These are phyloP conservation scores for Venusia cambrica DNA, from an alignment of 2,888 invertebrate genomes.

Conservation along the genomic window DNA sequence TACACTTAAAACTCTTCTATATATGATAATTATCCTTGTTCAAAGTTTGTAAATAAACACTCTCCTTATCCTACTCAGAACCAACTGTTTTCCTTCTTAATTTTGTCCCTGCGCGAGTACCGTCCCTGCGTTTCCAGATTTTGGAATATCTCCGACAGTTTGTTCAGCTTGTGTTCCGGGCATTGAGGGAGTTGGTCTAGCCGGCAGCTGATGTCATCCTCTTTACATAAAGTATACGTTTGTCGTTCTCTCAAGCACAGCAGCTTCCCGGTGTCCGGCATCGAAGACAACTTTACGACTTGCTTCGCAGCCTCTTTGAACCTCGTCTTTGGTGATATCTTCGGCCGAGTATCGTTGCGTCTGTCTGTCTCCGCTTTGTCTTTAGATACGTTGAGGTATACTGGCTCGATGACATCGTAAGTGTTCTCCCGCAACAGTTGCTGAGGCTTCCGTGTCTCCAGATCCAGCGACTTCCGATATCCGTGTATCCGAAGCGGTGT, in stretches of 20 bases:
- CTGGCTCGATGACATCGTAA: conserved; percentile 69
- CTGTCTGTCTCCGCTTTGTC: conserved; percentile 33
- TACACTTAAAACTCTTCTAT: conserved; percentile 47
- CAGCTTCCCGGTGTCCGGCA: conserved; percentile 68
- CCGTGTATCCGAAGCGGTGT: conserved; percentile 63
- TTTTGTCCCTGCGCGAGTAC: conserved; percentile 58
- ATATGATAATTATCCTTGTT: conserved; percentile 34
- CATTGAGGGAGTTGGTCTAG: conserved; percentile 55
- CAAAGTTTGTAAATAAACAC: conserved; percentile 38
- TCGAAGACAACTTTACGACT: conserved; percentile 60
- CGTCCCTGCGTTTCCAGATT: conserved; percentile 63
- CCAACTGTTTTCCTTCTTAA: conserved; percentile 76
- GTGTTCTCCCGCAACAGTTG: conserved; percentile 69
- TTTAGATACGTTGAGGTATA: conserved; percentile 51
- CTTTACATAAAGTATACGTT: conserved; percentile 46
- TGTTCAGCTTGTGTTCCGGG: conserved; percentile 58
- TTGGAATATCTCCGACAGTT: conserved; percentile 71
- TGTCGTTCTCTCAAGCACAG: conserved; percentile 63
- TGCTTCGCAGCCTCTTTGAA: conserved; percentile 69
- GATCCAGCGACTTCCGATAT: conserved; percentile 49
- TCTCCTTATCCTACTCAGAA: conserved; percentile 50
- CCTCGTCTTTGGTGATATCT: conserved; percentile 61
- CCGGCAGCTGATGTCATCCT: conserved; percentile 46
- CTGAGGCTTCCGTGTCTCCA: conserved; percentile 52
- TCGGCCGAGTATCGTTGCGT: conserved; percentile 23